Percentiles rank a stretch among this genome's conserved stretches.
Evolutionary conservation across 2,888 invertebrate species (phyloP).

Genomic region (Noctua janthina): DNA sequence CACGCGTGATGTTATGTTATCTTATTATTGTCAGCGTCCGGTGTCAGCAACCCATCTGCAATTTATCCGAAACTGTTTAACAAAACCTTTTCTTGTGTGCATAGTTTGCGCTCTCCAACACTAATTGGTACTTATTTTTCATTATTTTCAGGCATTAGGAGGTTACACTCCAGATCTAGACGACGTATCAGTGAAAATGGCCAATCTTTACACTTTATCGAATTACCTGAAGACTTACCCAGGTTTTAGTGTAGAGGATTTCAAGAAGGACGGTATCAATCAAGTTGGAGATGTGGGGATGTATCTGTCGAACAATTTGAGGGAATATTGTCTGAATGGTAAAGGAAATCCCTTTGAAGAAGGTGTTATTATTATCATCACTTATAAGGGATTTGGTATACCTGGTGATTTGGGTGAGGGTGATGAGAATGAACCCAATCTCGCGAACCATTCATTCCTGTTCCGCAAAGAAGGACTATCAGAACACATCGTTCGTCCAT

Average conservation of each 20-base stretch:
- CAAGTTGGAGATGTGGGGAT: conserved; percentile 68
- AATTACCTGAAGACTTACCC: conserved; percentile 30
- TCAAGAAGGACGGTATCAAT: conserved; percentile 65
- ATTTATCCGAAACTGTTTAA: background rate
- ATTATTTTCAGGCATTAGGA: conserved; percentile 42
- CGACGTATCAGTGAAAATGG: conserved; percentile 37
- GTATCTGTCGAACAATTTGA: conserved; percentile 73
- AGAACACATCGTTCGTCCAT: conserved; percentile 1
- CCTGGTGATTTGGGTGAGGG: background rate
- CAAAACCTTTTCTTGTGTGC: background rate
- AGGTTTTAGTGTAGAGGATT: conserved; percentile 64
- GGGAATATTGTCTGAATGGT: conserved; percentile 68
- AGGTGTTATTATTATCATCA: conserved; percentile 69
- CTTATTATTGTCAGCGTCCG: background rate
- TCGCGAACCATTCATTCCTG: background rate
- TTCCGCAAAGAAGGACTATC: conserved; percentile 16
- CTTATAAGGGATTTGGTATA: conserved; percentile 44
- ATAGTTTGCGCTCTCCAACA: background rate
- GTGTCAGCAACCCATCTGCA: background rate
- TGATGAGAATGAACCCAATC: background rate
- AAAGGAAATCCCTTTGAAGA: conserved; percentile 69
- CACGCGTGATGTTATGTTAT: background rate
- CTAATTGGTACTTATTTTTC: background rate
- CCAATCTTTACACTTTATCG: conserved; percentile 17
- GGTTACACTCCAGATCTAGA: conserved; percentile 16